phyloP scores from a whole-genome alignment of 2,888 invertebrate species.

The Meganola albula region DNA sequence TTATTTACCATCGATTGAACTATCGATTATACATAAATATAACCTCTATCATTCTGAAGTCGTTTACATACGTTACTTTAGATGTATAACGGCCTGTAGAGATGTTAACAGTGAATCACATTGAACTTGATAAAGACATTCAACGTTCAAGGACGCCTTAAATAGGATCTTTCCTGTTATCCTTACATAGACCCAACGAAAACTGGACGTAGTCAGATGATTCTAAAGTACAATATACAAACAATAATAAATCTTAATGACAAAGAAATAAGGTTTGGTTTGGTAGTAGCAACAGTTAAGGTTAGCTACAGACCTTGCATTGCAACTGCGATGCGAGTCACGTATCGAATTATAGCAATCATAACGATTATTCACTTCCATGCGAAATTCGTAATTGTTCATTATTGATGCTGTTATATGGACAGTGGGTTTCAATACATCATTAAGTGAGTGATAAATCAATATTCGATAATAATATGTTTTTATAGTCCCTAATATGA shows the following conservation, averaged over 20 bases:
- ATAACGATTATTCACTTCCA: slow-evolving; percentile 47
- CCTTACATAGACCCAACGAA: slow-evolving; percentile 45
- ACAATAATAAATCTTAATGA: slow-evolving; percentile 29
- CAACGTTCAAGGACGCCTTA: slow-evolving; percentile 42
- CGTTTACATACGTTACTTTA: slow-evolving; percentile 13
- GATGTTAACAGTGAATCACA: slow-evolving; percentile 29
- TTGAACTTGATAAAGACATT: slow-evolving; percentile 44
- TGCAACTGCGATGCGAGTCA: slow-evolving; percentile 48
- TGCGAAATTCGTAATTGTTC: slow-evolving; percentile 35
- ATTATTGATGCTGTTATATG: slow-evolving; percentile 24
- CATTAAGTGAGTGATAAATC: no score
- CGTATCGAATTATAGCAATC: slow-evolving; percentile 58
- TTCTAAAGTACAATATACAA: slow-evolving; percentile 12
- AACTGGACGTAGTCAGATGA: slow-evolving; percentile 34
- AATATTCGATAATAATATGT: no score
- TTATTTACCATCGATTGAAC: no score
- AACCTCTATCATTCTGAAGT: no score
- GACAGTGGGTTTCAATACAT: no score
- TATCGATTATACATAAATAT: no score
- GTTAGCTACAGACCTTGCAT: slow-evolving; percentile 36
- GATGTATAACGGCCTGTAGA: slow-evolving; percentile 15
- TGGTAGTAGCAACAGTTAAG: slow-evolving; percentile 10
- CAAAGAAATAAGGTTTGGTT: slow-evolving; percentile 25
- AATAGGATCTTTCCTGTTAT: slow-evolving; percentile 67
- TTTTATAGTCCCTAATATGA: no score